These are phyloP conservation scores for Cloeon dipterum DNA, from an alignment of 2,888 invertebrate genomes.

Conservation along the genomic window DNA sequence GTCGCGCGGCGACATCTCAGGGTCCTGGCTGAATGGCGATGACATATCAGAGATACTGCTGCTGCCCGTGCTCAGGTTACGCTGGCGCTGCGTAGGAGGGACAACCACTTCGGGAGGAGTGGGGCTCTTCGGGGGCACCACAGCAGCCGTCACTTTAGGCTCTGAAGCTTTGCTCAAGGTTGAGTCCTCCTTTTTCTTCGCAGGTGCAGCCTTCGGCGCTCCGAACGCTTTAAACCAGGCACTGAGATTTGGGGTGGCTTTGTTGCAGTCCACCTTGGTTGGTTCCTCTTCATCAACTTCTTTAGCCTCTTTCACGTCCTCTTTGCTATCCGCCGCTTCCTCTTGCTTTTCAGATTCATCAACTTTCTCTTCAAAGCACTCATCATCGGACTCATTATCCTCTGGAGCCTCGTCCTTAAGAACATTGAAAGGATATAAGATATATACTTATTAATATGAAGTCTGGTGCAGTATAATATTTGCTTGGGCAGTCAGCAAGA, in stretches of 20 bases:
- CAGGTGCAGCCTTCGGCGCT: conserved; percentile 43
- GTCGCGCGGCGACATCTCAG: conserved; percentile 5
- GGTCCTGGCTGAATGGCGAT: conserved; percentile 38
- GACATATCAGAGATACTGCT: conserved; percentile 49
- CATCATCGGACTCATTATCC: conserved; percentile 8
- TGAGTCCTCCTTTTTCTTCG: conserved; percentile 25
- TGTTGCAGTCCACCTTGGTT: conserved; percentile 14
- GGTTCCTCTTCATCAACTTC: conserved; percentile 13
- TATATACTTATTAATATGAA: too few relatives aligned
- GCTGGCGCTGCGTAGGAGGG: conserved; percentile 21
- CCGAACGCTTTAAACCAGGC: conserved; percentile 88
- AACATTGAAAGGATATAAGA: too few relatives aligned
- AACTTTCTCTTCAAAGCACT: too few relatives aligned
- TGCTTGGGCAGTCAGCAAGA: too few relatives aligned
- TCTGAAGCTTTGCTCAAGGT: conserved; percentile 13
- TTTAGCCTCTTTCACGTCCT: conserved; percentile 10
- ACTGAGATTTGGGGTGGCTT: conserved; percentile 64
- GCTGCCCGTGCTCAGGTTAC: conserved; percentile 56
- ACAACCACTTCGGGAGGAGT: conserved; percentile 2
- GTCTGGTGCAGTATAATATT: too few relatives aligned
- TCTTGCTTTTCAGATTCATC: conserved; percentile 9
- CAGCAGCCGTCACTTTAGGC: conserved; percentile 14
- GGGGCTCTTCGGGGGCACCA: conserved; percentile 6
- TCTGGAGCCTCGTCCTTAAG: conserved; percentile 13
- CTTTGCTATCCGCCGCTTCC: conserved; percentile 10